Conservation (phyloP, 2,797 vertebrate species). For the Taeniopygia guttata region DNA sequence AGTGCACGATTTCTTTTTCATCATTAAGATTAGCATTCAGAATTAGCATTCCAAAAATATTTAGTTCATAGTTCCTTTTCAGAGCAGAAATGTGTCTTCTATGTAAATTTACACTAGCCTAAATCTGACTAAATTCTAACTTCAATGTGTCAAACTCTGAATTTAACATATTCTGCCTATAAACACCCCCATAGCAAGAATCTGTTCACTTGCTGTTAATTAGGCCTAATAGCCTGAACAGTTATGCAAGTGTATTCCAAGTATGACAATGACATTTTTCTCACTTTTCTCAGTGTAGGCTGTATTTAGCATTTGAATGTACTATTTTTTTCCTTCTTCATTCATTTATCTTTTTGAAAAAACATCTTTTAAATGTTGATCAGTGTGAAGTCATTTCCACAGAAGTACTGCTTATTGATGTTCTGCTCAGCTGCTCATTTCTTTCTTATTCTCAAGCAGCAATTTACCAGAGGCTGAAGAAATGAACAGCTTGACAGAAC, state of each 20-base stretch:
- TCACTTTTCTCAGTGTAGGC: conserved; percentile 30
- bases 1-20: not conserved
- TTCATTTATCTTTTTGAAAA: conserved; percentile 32
- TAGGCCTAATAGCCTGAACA: conserved; percentile 23
- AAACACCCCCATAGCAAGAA: conserved; percentile 15
- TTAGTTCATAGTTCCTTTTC: not conserved
- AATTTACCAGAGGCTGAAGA: conserved; percentile 15
- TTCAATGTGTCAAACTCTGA: not conserved
- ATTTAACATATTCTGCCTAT: conserved; percentile 15
- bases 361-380: conserved; percentile 36
- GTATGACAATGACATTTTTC: conserved; percentile 26
- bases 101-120: not conserved
- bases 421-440: conserved; percentile 53
- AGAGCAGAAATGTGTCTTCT: not conserved
- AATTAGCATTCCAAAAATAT: not conserved
- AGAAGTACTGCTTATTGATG: conserved; percentile 17
- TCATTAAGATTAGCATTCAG: not conserved
- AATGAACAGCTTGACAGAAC: not conserved
- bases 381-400: conserved; percentile 32
- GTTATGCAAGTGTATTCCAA: conserved; percentile 23
- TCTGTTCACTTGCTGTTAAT: conserved; percentile 36
- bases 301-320: conserved; percentile 51
- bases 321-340: conserved; percentile 9
- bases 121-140: not conserved
- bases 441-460: conserved; percentile 24